Percentiles rank a stretch among this genome's conserved stretches.
phyloP scores from a whole-genome alignment of 2,888 invertebrate genomes.

The Drosophila macrospina region DNA sequence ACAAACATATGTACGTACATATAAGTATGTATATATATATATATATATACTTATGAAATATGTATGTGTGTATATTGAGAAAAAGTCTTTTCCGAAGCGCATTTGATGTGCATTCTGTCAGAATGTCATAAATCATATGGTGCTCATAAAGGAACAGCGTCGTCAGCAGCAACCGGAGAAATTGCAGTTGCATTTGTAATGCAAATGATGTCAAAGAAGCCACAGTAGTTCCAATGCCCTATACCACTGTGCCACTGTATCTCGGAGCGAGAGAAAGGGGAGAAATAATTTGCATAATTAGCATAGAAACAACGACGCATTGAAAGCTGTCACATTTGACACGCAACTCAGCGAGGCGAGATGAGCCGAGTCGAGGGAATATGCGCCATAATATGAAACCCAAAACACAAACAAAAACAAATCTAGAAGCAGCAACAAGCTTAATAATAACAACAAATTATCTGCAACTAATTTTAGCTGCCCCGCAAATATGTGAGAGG shows the following conservation, averaged over 20 bases:
- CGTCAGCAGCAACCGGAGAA: slow-evolving; percentile 27
- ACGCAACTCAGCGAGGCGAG: slow-evolving; percentile 35
- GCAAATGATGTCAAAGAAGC: slow-evolving; percentile 58
- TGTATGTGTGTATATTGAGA: slow-evolving; percentile 1
- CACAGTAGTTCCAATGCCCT: slow-evolving; percentile 9
- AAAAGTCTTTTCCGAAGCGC: slow-evolving; percentile 7
- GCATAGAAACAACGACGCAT: slow-evolving; percentile 61
- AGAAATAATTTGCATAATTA: slow-evolving; percentile 72
- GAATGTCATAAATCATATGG: slow-evolving; percentile 65
- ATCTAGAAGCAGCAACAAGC: slow-evolving; percentile 13
- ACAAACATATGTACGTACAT: background rate
- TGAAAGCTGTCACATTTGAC: slow-evolving; percentile 74
- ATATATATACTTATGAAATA: slow-evolving; percentile 9
- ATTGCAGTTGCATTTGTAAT: slow-evolving; percentile 59
- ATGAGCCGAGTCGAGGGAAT: slow-evolving; percentile 11
- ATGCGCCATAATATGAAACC: slow-evolving; percentile 19
- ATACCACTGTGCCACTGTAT: background rate
- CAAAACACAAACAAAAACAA: slow-evolving; percentile 39
- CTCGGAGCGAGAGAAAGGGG: background rate
- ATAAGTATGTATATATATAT: slow-evolving; percentile 1
- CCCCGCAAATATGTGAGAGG: slow-evolving; percentile 27
- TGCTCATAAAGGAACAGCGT: slow-evolving; percentile 22
- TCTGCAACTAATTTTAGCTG: slow-evolving; percentile 69
- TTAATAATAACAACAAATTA: slow-evolving; percentile 55
- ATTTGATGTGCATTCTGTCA: slow-evolving; percentile 39